These are phyloP conservation scores for Caenorhabditis drosophilae DNA, from an alignment of 2,888 invertebrate genomes.

Conservation along the genomic window DNA sequence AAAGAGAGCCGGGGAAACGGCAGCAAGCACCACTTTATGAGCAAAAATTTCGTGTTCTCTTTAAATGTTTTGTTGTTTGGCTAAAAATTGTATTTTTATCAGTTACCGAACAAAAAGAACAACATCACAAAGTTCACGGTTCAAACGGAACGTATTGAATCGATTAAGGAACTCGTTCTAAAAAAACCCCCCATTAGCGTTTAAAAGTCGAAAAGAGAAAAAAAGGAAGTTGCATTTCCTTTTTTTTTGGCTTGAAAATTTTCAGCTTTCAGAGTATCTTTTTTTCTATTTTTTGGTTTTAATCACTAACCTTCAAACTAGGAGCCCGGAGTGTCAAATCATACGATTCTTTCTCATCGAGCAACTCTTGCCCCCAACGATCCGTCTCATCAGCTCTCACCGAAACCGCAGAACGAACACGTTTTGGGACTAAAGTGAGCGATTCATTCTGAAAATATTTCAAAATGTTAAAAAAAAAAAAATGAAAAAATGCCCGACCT, in stretches of 20 bases:
- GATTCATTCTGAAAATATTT: slow-evolving; percentile 29
- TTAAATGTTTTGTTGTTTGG: slow-evolving; percentile 4
- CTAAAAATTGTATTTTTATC: too few species aligned
- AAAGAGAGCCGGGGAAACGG: slow-evolving; percentile 61
- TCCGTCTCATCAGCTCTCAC: slow-evolving; percentile 65
- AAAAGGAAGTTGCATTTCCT: background rate
- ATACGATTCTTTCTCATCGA: slow-evolving; percentile 60
- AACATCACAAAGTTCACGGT: slow-evolving; percentile 85
- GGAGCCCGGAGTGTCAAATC: slow-evolving; percentile 54
- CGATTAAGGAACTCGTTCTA: slow-evolving; percentile 65
- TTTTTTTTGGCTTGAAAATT: background rate
- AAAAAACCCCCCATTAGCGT: slow-evolving; percentile 10
- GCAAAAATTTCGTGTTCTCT: slow-evolving; percentile 78
- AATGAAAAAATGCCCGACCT: background rate
- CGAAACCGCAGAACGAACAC: slow-evolving; percentile 60
- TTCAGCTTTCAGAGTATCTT: too few species aligned
- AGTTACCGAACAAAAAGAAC: slow-evolving; percentile 77
- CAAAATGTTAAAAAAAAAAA: background rate
- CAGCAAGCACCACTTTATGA: slow-evolving; percentile 72
- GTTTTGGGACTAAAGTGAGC: slow-evolving; percentile 53
- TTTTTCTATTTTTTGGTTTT: too few species aligned
- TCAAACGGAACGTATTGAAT: slow-evolving; percentile 72
- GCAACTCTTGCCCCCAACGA: slow-evolving; percentile 52
- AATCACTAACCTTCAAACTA: slow-evolving; percentile 57
- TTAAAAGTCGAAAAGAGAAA: background rate